Percentiles rank a stretch among this genome's conserved stretches.
These are phyloP conservation scores for Drosophila nikananu DNA, from an alignment of 1,140 invertebrate genomes.

Conservation along the genomic window DNA sequence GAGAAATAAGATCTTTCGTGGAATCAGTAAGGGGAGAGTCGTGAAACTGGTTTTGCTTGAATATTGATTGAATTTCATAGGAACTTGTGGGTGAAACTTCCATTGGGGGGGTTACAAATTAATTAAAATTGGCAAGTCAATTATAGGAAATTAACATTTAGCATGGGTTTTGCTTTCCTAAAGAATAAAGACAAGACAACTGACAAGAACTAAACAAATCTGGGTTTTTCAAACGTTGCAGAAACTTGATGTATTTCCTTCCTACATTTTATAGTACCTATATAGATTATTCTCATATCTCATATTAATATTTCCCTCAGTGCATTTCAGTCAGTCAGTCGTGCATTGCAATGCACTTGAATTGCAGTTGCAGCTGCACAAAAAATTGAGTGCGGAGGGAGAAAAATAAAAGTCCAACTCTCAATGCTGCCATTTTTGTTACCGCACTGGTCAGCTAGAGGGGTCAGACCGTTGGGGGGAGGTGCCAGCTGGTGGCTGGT, in stretches of 20 bases:
- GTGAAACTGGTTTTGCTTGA: neutral
- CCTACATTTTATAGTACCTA: neutral
- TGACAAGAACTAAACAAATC: too few species aligned
- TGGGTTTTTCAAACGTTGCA: too few species aligned
- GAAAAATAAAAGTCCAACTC: constrained; percentile 56
- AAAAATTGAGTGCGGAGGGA: constrained; percentile 38
- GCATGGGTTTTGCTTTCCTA: neutral
- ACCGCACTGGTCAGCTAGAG: constrained; percentile 40
- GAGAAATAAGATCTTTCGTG: constrained; percentile 5
- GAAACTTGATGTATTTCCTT: neutral
- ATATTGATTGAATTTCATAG: constrained; percentile 6
- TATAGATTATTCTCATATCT: too few species aligned
- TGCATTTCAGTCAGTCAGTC: constrained; percentile 45
- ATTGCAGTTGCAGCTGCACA: constrained; percentile 59
- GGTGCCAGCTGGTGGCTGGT: neutral
- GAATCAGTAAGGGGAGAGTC: neutral
- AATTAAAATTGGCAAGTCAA: neutral
- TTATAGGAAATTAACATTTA: too few species aligned
- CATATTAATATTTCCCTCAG: neutral
- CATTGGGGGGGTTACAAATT: neutral
- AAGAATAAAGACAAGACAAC: neutral
- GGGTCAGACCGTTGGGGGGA: constrained; percentile 19
- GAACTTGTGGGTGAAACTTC: neutral
- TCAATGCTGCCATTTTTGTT: constrained; percentile 68
- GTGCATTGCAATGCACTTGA: constrained; percentile 61